Evolutionary conservation across 1,140 invertebrate species (phyloP), one percentile per base, ranked within the genome.

Genomic region (Aethina tumida): DNA sequence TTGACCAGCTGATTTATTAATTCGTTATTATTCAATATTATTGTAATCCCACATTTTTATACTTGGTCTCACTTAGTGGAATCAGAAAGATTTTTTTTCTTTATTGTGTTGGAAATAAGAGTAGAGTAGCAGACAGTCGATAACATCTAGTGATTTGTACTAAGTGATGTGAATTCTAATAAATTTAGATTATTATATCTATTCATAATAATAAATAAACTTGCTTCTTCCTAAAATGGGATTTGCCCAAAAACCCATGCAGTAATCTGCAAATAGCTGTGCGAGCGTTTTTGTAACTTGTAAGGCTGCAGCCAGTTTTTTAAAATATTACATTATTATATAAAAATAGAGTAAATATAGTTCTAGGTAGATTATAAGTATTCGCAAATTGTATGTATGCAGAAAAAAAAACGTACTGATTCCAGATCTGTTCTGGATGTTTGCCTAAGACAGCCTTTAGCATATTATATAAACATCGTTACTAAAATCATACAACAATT

Each of bases 381-480:
- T 51, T 57, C 50, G 51, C 46, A 51, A 52, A 53, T 50, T 50
- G 35, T 52, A 50, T 56, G 46, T 54, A 45, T 35, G 44, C 40
- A 49, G 49, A 43, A n/a, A n/a, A n/a, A n/a, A n/a, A n/a, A n/a
- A 46, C 40, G 40, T 51, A 54, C 48, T 50, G 56, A 59, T 56
- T 56, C 52, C 55, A 49, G 55, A 38, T 37, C 29, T 35, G 30
- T 28, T 43, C 53, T 53, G 57, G 51, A 59, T 54, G 50, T 59
- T 59, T 49, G 57, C 57, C 55, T 59, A 58, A 58, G 49, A 43
- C 46, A 56, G 57, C 57, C 57, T 59, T 58, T 59, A 56, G 57
- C 50, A 52, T 53, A 49, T 50, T 43, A 30, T 32, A 44, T 44
- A 43, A 43, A 51, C 41, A 53, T 53, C 51, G 51, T 53, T 50